These are phyloP conservation scores for Tridacna gigas DNA, from an alignment of 2,888 invertebrate species.

Conservation along the genomic window DNA sequence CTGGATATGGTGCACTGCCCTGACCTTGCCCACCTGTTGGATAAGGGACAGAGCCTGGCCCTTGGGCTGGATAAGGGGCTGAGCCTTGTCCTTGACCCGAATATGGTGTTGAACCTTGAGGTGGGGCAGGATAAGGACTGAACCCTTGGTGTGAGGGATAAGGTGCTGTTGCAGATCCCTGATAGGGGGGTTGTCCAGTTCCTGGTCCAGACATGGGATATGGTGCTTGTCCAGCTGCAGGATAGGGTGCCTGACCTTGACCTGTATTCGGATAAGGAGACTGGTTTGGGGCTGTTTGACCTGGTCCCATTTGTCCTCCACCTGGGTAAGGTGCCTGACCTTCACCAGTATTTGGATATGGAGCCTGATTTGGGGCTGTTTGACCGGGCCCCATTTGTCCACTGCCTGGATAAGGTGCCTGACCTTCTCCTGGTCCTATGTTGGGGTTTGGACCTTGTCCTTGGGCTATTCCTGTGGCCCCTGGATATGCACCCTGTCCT, in stretches of 20 bases:
- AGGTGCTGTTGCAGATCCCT: background rate
- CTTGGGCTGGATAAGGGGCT: conserved; percentile 36
- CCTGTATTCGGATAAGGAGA: conserved; percentile 29
- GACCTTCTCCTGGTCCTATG: conserved; percentile 26
- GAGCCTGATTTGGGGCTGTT: background rate
- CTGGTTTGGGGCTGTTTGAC: conserved; percentile 16
- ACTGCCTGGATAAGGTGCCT: background rate
- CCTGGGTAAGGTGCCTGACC: conserved; percentile 18
- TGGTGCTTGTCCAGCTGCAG: conserved; percentile 29
- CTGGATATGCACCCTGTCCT: conserved; percentile 31
- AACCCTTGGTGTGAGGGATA: background rate
- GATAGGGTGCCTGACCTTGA: conserved; percentile 6
- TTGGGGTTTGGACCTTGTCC: conserved; percentile 2
- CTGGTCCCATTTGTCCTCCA: background rate
- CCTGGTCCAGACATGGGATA: conserved; percentile 8
- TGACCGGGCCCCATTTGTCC: conserved; percentile 7
- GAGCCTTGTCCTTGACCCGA: conserved; percentile 17
- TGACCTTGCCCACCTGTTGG: conserved; percentile 12
- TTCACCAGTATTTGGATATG: conserved; percentile 12
- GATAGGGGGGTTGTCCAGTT: conserved; percentile 31
- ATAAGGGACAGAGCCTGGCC: conserved; percentile 26
- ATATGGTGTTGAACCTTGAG: conserved; percentile 25
- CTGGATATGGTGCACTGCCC: conserved; percentile 40
- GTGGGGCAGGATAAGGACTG: conserved; percentile 5
- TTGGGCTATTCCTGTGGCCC: conserved; percentile 13